These are phyloP conservation scores for Notolepis coatsorum DNA, from an alignment of 2,797 vertebrate genomes.

Conservation along the genomic window DNA sequence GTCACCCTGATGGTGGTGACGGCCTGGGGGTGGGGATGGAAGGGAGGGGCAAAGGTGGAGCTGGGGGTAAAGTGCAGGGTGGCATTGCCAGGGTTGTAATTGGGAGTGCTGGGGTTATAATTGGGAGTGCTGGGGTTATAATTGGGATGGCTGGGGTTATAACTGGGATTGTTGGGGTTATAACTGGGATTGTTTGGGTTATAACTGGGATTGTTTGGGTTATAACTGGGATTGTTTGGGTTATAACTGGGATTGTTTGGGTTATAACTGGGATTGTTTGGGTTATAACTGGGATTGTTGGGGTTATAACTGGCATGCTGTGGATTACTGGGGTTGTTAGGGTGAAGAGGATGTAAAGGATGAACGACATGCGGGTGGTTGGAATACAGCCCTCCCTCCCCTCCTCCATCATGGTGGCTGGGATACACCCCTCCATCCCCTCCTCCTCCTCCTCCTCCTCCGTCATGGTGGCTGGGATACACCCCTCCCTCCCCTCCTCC, in stretches of 20 bases:
- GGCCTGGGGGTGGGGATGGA: slow-evolving; percentile 84
- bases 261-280: no score
- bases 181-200: no score
- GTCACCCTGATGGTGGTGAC: slow-evolving; percentile 93
- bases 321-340: slow-evolving; percentile 78
- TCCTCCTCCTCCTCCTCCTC: slow-evolving; percentile 55
- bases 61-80: slow-evolving; percentile 38
- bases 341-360: slow-evolving; percentile 70
- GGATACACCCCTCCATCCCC: slow-evolving; percentile 49
- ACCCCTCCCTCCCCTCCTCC: slow-evolving; percentile 53
- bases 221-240: slow-evolving; percentile 41
- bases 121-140: slow-evolving; percentile 36
- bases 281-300: slow-evolving; percentile 34
- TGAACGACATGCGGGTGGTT: slow-evolving; percentile 64
- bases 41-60: slow-evolving; percentile 62
- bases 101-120: slow-evolving; percentile 31
- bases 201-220: not conserved
- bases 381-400: slow-evolving; percentile 35
- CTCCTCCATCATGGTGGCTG: slow-evolving; percentile 19
- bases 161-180: slow-evolving; percentile 17
- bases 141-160: slow-evolving; percentile 31
- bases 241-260: slow-evolving; percentile 36
- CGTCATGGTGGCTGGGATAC: no score
- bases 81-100: slow-evolving; percentile 38
- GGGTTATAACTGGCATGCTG: slow-evolving; percentile 65